Evolutionary conservation across 2,888 invertebrate genomes (phyloP).

Genomic region (Ornithoptera priamus): DNA sequence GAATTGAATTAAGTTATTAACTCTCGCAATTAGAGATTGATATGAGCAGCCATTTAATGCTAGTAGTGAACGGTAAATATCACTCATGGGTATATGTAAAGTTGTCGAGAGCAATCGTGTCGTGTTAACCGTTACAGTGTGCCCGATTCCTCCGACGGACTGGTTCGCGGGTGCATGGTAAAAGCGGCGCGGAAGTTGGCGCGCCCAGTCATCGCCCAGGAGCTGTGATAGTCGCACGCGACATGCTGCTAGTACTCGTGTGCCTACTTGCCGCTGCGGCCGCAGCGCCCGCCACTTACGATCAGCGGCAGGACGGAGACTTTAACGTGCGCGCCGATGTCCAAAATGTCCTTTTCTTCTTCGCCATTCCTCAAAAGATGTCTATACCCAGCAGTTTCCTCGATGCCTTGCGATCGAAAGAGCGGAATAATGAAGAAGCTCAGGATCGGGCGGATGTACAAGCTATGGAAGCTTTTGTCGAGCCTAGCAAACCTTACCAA

Average conservation of each 20-base stretch:
- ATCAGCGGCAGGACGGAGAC: constrained; percentile 89
- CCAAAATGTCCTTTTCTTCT: constrained; percentile 85
- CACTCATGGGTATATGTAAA: constrained; percentile 39
- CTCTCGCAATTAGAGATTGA: constrained; percentile 3
- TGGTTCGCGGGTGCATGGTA: constrained; percentile 67
- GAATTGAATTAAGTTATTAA: neutral
- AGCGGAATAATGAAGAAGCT: constrained; percentile 32
- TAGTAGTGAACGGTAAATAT: constrained; percentile 33
- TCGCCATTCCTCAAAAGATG: constrained; percentile 77
- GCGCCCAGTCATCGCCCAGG: constrained; percentile 58
- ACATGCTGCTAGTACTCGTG: constrained; percentile 53
- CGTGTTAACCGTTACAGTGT: constrained; percentile 74
- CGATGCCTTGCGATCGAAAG: constrained; percentile 39
- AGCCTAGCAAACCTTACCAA: constrained; percentile 84
- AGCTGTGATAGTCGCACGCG: constrained; percentile 58
- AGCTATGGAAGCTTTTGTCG: constrained; percentile 78
- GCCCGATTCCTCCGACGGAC: constrained; percentile 68
- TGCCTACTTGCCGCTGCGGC: constrained; percentile 53
- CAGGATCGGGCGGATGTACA: constrained; percentile 72
- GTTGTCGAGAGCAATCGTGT: constrained; percentile 50
- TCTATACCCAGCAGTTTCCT: constrained; percentile 43
- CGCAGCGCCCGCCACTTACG: constrained; percentile 67
- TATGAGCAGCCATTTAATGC: constrained; percentile 16
- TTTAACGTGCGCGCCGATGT: constrained; percentile 86
- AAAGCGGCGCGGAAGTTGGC: constrained; percentile 66